Evolutionary conservation across 2,797 vertebrate species (phyloP).

Genomic region (Coregonus sp.): DNA sequence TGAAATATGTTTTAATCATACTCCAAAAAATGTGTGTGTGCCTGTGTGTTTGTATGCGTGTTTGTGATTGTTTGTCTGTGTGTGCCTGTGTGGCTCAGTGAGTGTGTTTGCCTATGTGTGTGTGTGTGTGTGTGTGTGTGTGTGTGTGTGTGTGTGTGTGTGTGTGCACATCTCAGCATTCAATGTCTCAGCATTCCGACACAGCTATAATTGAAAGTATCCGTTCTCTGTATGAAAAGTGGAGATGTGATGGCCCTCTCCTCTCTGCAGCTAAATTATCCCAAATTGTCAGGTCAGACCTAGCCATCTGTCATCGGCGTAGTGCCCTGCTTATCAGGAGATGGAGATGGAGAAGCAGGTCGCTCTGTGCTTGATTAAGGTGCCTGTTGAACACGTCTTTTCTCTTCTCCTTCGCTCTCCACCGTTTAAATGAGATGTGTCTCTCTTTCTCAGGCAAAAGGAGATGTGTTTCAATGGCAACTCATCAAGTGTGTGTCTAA

Average conservation of each 20-base stretch:
- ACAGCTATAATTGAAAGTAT: slow-evolving; percentile 49
- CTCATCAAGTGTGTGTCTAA: not conserved
- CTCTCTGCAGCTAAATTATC: slow-evolving; percentile 25
- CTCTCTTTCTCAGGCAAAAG: not conserved
- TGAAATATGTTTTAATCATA: slow-evolving; percentile 52
- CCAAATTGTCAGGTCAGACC: slow-evolving; percentile 29
- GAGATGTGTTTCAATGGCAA: not conserved
- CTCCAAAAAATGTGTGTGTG: slow-evolving; percentile 28
- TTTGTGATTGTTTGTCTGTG: not conserved
- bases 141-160: too few species aligned
- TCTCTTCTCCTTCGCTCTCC: not conserved
- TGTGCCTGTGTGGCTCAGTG: not conserved
- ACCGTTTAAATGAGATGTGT: not conserved
- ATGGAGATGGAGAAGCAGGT: slow-evolving; percentile 18
- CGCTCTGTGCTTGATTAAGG: slow-evolving; percentile 13
- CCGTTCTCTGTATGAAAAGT: slow-evolving; percentile 18
- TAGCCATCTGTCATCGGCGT: slow-evolving; percentile 26
- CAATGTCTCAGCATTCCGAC: slow-evolving; percentile 22
- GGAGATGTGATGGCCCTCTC: slow-evolving; percentile 12
- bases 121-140: not conserved
- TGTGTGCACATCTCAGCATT: too few species aligned
- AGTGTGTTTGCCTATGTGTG: not conserved
- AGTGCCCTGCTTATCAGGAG: slow-evolving; percentile 24
- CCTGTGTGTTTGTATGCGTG: not conserved
- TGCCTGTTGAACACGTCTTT: slow-evolving; percentile 11